Evolutionary conservation across 2,888 invertebrate species (phyloP).

Genomic region (Drosophila peninsularis): DNA sequence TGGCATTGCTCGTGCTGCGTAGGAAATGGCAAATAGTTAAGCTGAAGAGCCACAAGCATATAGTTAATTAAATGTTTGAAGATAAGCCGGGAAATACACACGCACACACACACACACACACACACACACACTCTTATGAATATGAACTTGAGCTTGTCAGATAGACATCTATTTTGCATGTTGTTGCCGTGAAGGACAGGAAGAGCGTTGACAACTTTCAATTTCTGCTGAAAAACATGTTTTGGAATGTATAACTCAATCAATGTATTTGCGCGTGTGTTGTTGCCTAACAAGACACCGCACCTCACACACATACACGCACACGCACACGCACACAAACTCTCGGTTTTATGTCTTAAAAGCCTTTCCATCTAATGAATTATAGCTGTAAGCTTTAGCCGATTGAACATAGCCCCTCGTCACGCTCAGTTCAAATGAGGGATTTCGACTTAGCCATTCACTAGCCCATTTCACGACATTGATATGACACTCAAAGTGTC

Average conservation of each 20-base stretch:
- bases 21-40: constrained; percentile 47
- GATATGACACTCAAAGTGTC: constrained; percentile 44
- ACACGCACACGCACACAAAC: constrained; percentile 8
- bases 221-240: constrained; percentile 25
- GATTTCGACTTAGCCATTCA: constrained; percentile 43
- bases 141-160: constrained; percentile 48
- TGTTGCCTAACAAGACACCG: constrained; percentile 31
- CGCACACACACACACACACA: not conserved
- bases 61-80: constrained; percentile 63
- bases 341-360: constrained; percentile 20
- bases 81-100: constrained; percentile 38
- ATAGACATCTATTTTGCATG: constrained; percentile 10
- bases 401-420: constrained; percentile 4
- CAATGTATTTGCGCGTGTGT: constrained; percentile 16
- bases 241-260: constrained; percentile 39
- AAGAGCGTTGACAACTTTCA: constrained; percentile 53
- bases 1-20: constrained; percentile 44
- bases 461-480: constrained; percentile 40
- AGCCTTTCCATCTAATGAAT: constrained; percentile 42
- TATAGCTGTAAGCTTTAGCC: constrained; percentile 14
- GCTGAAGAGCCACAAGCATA: constrained; percentile 21
- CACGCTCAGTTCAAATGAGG: constrained; percentile 31
- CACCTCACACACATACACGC: constrained; percentile 19
- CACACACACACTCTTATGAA: not conserved
- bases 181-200: constrained; percentile 52